Evolutionary conservation across 2,113 vertebrate genomes (phyloP).

Genomic region (Anoura caudifer): DNA sequence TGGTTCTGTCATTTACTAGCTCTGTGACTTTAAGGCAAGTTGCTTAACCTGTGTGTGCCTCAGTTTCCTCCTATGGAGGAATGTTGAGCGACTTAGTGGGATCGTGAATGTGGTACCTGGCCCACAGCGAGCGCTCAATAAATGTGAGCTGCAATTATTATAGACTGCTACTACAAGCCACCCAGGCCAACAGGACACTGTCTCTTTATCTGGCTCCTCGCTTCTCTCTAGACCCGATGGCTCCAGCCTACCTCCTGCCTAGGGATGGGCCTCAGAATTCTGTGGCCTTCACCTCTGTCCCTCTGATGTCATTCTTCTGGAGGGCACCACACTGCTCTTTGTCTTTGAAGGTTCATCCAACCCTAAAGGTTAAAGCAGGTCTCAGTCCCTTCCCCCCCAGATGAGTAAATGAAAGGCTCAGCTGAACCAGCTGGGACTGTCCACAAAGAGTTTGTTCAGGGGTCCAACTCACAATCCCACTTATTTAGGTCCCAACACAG

Average conservation of each 20-base stretch:
- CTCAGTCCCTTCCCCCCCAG: background rate
- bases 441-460: background rate
- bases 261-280: background rate
- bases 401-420: background rate
- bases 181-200: slow-evolving; percentile 21
- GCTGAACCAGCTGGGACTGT: background rate
- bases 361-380: slow-evolving; percentile 32
- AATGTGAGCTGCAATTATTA: slow-evolving; percentile 8
- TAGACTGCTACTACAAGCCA: background rate
- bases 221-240: background rate
- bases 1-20: background rate
- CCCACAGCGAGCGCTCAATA: background rate
- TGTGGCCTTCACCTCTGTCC: background rate
- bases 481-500: background rate
- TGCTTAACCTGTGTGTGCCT: background rate
- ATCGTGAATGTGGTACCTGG: background rate
- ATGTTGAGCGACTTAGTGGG: background rate
- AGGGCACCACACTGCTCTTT: slow-evolving; percentile 6
- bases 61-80: background rate
- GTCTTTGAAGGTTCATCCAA: slow-evolving; percentile 55
- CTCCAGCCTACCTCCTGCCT: slow-evolving; percentile 9
- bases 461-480: background rate
- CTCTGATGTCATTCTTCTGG: slow-evolving; percentile 19
- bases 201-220: slow-evolving; percentile 10
- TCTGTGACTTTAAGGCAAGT: background rate